Conservation (phyloP, 2,113 vertebrate species). For the Pteruthius melanotis region DNA sequence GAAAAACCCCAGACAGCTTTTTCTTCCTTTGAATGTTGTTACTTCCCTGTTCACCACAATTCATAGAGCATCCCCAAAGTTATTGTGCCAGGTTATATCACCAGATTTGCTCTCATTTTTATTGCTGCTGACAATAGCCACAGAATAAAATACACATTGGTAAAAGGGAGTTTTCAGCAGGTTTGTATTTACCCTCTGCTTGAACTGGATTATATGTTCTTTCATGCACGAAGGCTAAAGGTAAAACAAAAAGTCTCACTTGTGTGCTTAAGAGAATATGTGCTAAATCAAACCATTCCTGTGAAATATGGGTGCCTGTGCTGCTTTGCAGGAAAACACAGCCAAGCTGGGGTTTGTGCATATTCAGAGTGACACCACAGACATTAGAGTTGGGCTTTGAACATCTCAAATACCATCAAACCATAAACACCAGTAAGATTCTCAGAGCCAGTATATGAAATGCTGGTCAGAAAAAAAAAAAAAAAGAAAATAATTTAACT, state of each 20-base stretch:
- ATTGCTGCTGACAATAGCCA: not conserved
- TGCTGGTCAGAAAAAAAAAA: not conserved
- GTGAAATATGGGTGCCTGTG: not conserved
- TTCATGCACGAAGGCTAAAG: not conserved
- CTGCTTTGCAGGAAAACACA: not conserved
- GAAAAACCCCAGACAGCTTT: not conserved
- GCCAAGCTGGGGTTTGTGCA: not conserved
- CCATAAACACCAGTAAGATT: not conserved
- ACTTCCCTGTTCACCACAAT: not conserved
- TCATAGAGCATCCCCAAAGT: not conserved
- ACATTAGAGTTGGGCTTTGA: not conserved
- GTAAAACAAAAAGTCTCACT: constrained; percentile 8
- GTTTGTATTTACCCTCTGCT: constrained; percentile 13
- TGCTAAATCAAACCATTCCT: not conserved
- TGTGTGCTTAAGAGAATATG: not conserved
- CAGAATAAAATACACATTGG: not conserved
- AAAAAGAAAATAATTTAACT: not conserved
- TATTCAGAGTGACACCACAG: not conserved
- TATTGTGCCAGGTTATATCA: not conserved
- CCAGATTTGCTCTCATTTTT: not conserved
- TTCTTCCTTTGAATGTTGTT: not conserved
- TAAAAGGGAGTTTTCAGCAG: not conserved
- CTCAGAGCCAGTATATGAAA: not conserved
- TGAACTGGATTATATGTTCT: constrained; percentile 12
- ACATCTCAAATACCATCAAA: not conserved